Evolutionary conservation across 2,888 invertebrate genomes (phyloP).

Genomic region (Cerastis rubricosa): DNA sequence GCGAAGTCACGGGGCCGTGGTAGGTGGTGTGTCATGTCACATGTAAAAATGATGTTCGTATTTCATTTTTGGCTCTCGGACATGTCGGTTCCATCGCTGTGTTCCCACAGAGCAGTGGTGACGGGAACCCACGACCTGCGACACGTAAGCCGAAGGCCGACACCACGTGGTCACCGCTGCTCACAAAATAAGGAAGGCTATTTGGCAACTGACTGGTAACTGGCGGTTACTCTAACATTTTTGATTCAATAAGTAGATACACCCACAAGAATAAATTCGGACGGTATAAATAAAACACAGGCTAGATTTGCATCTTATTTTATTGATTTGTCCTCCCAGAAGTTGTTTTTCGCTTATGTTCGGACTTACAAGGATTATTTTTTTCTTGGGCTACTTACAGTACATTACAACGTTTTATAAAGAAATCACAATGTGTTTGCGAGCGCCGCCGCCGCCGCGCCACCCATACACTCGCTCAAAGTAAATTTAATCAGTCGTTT

Average conservation of each 20-base stretch:
- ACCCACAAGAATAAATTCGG: slow-evolving; percentile 2
- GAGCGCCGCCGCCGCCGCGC: slow-evolving; percentile 76
- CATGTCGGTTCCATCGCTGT: neutral
- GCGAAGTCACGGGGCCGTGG: neutral
- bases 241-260: neutral
- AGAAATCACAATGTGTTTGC: slow-evolving; percentile 89
- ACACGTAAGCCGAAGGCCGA: neutral
- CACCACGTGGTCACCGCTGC: neutral
- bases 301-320: slow-evolving; percentile 88
- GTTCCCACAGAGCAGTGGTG: neutral
- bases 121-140: neutral
- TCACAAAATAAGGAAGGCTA: neutral
- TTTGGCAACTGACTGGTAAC: slow-evolving; percentile 1
- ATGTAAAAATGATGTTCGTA: too few species aligned
- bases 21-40: neutral
- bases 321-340: slow-evolving; percentile 89
- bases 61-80: neutral
- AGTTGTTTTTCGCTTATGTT: slow-evolving; percentile 85
- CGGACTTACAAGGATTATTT: slow-evolving; percentile 89
- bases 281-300: slow-evolving; percentile 80
- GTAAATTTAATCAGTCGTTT: slow-evolving; percentile 88
- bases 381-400: slow-evolving; percentile 89
- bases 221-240: slow-evolving; percentile 2
- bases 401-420: slow-evolving; percentile 88
- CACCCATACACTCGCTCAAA: slow-evolving; percentile 74